These are phyloP conservation scores for Holotrichia oblita DNA, from an alignment of 1,140 invertebrate genomes.

Conservation along the genomic window DNA sequence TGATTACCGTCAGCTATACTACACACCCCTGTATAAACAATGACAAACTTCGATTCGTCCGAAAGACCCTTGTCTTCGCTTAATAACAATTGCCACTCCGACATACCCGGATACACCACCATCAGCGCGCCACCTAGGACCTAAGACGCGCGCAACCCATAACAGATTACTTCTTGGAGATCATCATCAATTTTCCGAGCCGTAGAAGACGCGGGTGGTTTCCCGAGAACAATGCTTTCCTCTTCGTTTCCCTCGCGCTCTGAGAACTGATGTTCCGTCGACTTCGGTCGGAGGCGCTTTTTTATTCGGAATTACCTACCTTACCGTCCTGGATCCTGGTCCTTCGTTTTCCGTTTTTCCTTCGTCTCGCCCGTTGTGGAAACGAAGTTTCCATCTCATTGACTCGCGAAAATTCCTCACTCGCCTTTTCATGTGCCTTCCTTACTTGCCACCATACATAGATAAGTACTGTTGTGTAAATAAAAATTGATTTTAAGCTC, in stretches of 20 bases:
- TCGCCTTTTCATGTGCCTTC: background rate
- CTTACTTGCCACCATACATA: background rate
- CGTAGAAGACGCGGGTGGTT: background rate
- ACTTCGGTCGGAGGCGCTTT: background rate
- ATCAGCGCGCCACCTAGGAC: background rate
- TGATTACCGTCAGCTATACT: background rate
- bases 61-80: background rate
- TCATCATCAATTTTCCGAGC: background rate
- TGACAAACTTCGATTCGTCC: conserved; percentile 6
- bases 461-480: background rate
- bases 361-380: background rate
- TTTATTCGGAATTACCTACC: conserved; percentile 12
- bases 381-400: background rate
- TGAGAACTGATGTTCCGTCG: background rate
- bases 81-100: background rate
- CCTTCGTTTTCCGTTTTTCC: background rate
- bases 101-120: no score
- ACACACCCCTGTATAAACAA: conserved; percentile 3
- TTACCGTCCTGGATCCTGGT: no score
- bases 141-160: background rate
- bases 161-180: conserved; percentile 7
- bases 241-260: background rate
- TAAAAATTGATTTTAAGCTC: background rate
- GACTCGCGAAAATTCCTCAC: no score
- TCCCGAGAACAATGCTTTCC: background rate